Conservation (phyloP, 2,797 vertebrate species). For the Danio kyathit region DNA sequence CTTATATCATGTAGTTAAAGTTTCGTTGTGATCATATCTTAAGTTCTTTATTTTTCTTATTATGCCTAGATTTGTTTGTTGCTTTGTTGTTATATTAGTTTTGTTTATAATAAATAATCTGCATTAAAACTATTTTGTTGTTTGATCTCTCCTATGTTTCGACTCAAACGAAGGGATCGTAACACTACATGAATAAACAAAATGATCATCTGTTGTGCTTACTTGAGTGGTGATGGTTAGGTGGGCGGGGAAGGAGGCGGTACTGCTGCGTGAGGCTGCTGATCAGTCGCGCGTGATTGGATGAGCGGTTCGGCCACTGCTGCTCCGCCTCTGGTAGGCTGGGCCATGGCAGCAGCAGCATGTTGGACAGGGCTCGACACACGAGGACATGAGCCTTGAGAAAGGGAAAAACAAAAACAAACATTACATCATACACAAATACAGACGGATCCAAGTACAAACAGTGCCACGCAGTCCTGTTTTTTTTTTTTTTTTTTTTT, state of each 20-base stretch:
- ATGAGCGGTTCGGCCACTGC: conserved; percentile 93
- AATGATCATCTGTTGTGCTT: conserved; percentile 62
- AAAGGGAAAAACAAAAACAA: conserved; percentile 33
- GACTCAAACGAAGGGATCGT: too few relatives aligned
- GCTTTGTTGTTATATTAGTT: too few relatives aligned
- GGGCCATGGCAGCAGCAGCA: conserved; percentile 93
- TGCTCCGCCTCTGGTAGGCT: conserved; percentile 93
- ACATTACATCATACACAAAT: conserved; percentile 10
- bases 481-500: too few relatives aligned
- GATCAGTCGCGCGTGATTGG: conserved; percentile 89
- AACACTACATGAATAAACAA: too few relatives aligned
- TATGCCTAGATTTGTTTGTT: too few relatives aligned
- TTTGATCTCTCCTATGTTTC: too few relatives aligned
- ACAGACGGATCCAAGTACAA: background rate
- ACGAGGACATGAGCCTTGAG: conserved; percentile 92
- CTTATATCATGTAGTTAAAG: too few relatives aligned
- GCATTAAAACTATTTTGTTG: too few relatives aligned
- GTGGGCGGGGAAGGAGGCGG: conserved; percentile 80
- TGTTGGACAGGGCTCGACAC: conserved; percentile 94
- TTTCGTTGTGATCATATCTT: too few relatives aligned
- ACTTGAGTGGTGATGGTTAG: conserved; percentile 80
- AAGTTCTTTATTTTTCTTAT: too few relatives aligned
- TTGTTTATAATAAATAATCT: too few relatives aligned
- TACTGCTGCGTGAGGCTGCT: conserved; percentile 91
- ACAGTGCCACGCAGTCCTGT: background rate